A percentile compares a stretch with the other conserved stretches of the same genome.
These are phyloP conservation scores for Delia radicum DNA, from an alignment of 1,140 invertebrate genomes.

Conservation along the genomic window DNA sequence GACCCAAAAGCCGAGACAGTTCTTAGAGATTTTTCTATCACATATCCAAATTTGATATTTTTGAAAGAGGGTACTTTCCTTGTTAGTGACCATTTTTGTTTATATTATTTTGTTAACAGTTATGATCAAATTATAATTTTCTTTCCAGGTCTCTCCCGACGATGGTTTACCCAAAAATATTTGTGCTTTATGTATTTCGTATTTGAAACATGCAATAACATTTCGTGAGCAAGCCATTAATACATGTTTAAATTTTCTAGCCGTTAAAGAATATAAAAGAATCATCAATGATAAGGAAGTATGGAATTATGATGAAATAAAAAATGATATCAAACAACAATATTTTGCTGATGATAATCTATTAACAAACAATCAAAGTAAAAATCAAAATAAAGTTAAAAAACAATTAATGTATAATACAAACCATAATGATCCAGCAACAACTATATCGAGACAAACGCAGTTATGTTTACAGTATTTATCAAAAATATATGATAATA, in stretches of 20 bases:
- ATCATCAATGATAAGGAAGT: not conserved
- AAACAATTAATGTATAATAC: constrained; percentile 35
- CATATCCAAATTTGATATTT: too few relatives aligned
- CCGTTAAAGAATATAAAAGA: constrained; percentile 33
- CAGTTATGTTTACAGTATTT: constrained; percentile 43
- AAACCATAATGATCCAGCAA: not conserved
- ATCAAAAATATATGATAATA: constrained; percentile 42
- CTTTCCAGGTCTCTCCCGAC: constrained; percentile 39
- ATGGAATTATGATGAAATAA: not conserved
- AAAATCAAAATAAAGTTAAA: constrained; percentile 41
- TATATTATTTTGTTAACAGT: too few relatives aligned
- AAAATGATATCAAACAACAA: not conserved
- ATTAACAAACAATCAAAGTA: constrained; percentile 25
- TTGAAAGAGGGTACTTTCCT: too few relatives aligned
- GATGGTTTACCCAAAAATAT: constrained; percentile 45
- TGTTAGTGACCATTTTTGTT: too few relatives aligned
- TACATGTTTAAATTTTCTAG: constrained; percentile 45
- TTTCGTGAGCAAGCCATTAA: constrained; percentile 50
- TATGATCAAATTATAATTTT: too few relatives aligned
- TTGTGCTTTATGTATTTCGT: constrained; percentile 51
- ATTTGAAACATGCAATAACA: constrained; percentile 51
- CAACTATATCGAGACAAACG: not conserved
- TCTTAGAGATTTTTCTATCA: too few relatives aligned
- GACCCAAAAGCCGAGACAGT: too few relatives aligned
- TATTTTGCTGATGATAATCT: constrained; percentile 35